Base-by-base conservation (phyloP, 2,113 vertebrate species). In the Cavia porcellus region DNA sequence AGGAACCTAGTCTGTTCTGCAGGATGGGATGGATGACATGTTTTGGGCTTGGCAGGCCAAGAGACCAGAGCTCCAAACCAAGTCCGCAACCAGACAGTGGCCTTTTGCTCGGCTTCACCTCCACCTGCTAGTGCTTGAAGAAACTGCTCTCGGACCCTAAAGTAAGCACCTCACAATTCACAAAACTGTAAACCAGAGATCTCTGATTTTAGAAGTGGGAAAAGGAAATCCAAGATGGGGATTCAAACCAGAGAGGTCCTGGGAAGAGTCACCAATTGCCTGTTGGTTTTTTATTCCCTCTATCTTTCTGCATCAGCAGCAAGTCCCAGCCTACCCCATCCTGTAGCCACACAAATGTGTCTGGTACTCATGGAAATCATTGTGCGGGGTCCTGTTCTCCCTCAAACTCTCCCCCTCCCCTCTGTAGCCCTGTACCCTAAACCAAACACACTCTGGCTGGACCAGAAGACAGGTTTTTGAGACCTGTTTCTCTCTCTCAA, bases 61-160 rank as follows among this genome's bases (percentile, higher is more conserved):
- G 14, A 20, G 82, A 86, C 72, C n/a, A 9, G 38, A 70, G 19
- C n/a, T 22, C 47, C 47, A 72, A 5, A 72, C 1, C 4, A 70
- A 91, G 66, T 68, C 68, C 2, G 0, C 1, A 5, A 32, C n/a
- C 3, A 9, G 42, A 30, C 59, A 22, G 62, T 4, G 59, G 74
- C 61, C 75, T 77, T 96, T 84, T 92, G 84, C 85, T 96, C 66
- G 52, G 66, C 64, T 95, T 66, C 47, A 86, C n/a, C 42, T 32
- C 96, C 97, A 96, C 72, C 96, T 97, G 93, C 94, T 64, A 95
- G 96, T 38, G 0, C n/a, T 52, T 47, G 45, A 72, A 61, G 92
- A 92, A 96, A 97, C 66, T 97, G 88, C 82, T 89, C 45, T 22
- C 14, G 82, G 64, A 66, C 7, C 11, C 91, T 92, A 85, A 66